These are phyloP conservation scores for Muschampia plurimacula DNA, from an alignment of 2,888 invertebrate species.

Conservation along the genomic window DNA sequence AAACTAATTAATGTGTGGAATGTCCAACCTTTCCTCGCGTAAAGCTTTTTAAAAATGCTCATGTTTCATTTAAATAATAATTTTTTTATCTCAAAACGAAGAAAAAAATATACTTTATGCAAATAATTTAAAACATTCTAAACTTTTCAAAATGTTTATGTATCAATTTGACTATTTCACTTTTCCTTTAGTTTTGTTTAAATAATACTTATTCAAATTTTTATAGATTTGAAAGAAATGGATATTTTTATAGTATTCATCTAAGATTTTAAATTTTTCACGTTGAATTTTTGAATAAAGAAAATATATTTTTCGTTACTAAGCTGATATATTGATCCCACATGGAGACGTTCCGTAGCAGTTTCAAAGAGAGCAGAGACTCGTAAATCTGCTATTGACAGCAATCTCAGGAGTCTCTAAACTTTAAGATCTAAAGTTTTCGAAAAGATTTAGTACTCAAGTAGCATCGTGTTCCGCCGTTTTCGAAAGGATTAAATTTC, in stretches of 20 bases:
- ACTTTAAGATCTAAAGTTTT: conserved; percentile 13
- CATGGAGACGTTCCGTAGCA: conserved; percentile 6
- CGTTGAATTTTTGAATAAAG: not conserved
- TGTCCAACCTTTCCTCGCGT: not conserved
- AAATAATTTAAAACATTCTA: no score
- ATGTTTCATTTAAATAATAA: not conserved
- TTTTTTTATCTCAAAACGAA: no score
- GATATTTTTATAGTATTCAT: no score
- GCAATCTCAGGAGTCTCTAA: conserved; percentile 18
- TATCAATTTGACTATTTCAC: no score
- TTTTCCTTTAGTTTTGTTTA: no score
- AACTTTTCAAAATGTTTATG: no score
- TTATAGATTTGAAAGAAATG: no score
- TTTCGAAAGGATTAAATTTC: not conserved
- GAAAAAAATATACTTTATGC: no score
- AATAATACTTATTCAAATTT: no score
- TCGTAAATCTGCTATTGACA: conserved; percentile 19
- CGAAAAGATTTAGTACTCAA: conserved; percentile 9
- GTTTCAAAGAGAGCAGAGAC: not conserved
- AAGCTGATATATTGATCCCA: not conserved
- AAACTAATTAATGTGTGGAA: conserved; percentile 19
- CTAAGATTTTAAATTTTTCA: no score
- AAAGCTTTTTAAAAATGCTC: not conserved
- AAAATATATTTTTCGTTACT: not conserved
- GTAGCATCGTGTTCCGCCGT: not conserved